Evolutionary conservation across 2,113 vertebrate species (phyloP), one percentile per base, ranked within the genome.

Genomic region (Beaufortia kweichowensis): DNA sequence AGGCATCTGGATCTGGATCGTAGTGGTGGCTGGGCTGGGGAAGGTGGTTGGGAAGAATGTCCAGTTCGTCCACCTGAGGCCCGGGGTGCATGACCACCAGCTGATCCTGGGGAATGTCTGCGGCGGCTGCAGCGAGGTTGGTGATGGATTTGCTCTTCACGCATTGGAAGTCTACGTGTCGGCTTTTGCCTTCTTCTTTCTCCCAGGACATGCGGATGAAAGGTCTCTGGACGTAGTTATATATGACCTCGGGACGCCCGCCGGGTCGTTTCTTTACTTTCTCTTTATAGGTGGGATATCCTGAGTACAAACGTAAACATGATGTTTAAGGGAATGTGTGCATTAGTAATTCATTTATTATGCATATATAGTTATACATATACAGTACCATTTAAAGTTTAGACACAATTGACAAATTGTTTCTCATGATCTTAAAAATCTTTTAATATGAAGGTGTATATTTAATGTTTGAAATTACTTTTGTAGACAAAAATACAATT

Each of bases 191-290:
- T 56, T 99, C 97, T 86, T 99, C 97, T 77, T 99, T 99, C 90
- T 99, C 97, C 97, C 97, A 99, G 0, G 96, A 98, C 97, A 99
- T 98, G 43, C 95, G 91, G 87, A 99, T 99, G 82, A 99, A 99
- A 0, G 97, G 97, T 46, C 97, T 90, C 86, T 99, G 97, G 59
- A 99, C 96, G 0, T 98, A 99, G 90, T 98, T 99, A 87, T 98
- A 98, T 82, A 99, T 98, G 77, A 99, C 97, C 88, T 98, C 97
- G 0, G 96, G 97, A 10, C 96, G 90, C 24, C 97, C 95, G 0
- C 96, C 97, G 0, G 96, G 97, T 6, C 97, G 93, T 78, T 95
- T 95, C 89, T 99, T 98, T 84, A 98, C 95, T 74, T 99, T 99
- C 88, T 99, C 96, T 75, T 98, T 99, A 85, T 98, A 99, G 0